These are phyloP conservation scores for Melikaiella ostensackeni DNA, from an alignment of 2,888 invertebrate genomes.

Conservation along the genomic window DNA sequence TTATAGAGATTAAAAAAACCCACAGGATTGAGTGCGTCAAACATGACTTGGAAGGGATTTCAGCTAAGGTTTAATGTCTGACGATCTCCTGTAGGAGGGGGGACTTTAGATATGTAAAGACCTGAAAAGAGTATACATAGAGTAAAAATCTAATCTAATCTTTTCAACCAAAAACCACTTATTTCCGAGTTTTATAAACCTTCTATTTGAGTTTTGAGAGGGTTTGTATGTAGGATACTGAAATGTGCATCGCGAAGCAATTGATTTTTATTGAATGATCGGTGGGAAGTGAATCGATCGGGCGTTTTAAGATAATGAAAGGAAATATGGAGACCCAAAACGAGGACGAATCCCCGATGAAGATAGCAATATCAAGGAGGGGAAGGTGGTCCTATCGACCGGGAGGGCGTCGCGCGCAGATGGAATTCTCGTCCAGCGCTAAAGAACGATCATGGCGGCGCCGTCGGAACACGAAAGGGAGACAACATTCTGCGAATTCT, in stretches of 20 bases:
- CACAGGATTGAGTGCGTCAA: no score
- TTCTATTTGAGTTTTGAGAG: not conserved
- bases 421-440: slow-evolving; percentile 34
- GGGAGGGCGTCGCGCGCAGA: slow-evolving; percentile 36
- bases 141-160: no score
- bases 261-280: slow-evolving; percentile 38
- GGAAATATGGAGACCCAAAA: slow-evolving; percentile 32
- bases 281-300: slow-evolving; percentile 14
- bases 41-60: no score
- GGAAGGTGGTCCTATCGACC: slow-evolving; percentile 40
- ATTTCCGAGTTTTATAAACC: not conserved
- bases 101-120: no score
- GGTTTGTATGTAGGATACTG: not conserved
- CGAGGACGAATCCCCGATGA: slow-evolving; percentile 35
- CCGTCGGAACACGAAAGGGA: slow-evolving; percentile 35
- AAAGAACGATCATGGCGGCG: slow-evolving; percentile 36
- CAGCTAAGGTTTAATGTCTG: no score
- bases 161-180: no score
- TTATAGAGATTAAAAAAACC: no score
- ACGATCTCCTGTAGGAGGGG: no score
- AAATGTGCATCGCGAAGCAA: not conserved
- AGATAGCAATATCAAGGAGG: slow-evolving; percentile 30
- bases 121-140: no score
- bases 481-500: slow-evolving; percentile 25
- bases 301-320: slow-evolving; percentile 38